phyloP scores from a whole-genome alignment of 1,140 invertebrate species.

The Oscheius sp. region DNA sequence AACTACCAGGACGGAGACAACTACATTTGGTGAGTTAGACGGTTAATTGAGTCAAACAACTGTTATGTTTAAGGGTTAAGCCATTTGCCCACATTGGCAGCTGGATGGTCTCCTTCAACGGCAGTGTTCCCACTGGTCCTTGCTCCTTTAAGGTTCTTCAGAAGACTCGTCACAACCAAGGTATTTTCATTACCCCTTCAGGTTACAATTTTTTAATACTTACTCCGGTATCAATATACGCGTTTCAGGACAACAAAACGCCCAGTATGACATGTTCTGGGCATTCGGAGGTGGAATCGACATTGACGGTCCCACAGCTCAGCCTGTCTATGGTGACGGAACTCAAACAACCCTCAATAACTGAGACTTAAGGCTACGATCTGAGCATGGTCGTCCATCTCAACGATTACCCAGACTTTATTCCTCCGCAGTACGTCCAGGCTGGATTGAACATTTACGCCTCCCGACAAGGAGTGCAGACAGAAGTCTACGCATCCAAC shows the following conservation, averaged over 20 bases:
- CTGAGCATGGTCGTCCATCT: constrained; percentile 34
- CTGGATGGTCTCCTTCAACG: constrained; percentile 27
- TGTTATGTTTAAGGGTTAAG: not conserved
- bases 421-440: constrained; percentile 5
- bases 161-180: constrained; percentile 11
- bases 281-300: constrained; percentile 16
- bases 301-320: constrained; percentile 14
- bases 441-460: constrained; percentile 36
- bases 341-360: too few species aligned
- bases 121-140: not conserved
- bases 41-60: not conserved
- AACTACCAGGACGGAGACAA: constrained; percentile 20
- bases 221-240: not conserved
- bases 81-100: constrained; percentile 23
- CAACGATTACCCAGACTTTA: constrained; percentile 24
- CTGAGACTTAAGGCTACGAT: too few species aligned
- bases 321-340: constrained; percentile 40
- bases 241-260: not conserved
- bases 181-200: not conserved
- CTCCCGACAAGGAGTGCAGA: constrained; percentile 20
- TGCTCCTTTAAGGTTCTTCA: constrained; percentile 39
- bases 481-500: constrained; percentile 40
- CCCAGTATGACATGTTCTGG: constrained; percentile 42
- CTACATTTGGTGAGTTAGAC: constrained; percentile 35
- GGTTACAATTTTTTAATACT: not conserved